These are phyloP conservation scores for Deilephila elpenor DNA, from an alignment of 2,888 invertebrate species.

Conservation along the genomic window DNA sequence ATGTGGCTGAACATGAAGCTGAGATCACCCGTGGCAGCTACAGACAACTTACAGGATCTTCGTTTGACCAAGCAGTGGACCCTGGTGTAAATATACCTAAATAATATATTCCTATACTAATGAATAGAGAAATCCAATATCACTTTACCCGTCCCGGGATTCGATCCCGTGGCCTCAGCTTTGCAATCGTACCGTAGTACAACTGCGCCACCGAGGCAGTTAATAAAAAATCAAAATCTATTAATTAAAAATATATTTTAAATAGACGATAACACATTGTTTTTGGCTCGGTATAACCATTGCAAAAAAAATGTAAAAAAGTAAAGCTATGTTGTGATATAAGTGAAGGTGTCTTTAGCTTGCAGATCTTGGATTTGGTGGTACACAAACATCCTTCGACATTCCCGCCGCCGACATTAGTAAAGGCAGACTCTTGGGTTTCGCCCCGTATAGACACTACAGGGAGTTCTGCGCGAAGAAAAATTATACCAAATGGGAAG, in stretches of 20 bases:
- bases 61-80: constrained; percentile 62
- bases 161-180: too few relatives aligned
- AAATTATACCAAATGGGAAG: constrained; percentile 79
- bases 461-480: constrained; percentile 91
- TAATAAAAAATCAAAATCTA: too few relatives aligned
- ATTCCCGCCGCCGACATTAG: constrained; percentile 57
- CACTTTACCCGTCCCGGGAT: too few relatives aligned
- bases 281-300: too few relatives aligned
- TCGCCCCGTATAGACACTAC: constrained; percentile 94
- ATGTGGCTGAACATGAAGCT: constrained; percentile 55
- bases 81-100: constrained; percentile 57
- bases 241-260: too few relatives aligned
- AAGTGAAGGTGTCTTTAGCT: constrained; percentile 46
- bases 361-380: constrained; percentile 54
- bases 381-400: constrained; percentile 54
- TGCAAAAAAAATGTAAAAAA: too few relatives aligned
- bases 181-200: too few relatives aligned
- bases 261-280: background rate
- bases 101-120: too few relatives aligned
- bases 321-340: background rate
- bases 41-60: constrained; percentile 59
- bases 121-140: too few relatives aligned
- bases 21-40: constrained; percentile 66
- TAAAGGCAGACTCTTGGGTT: constrained; percentile 89
- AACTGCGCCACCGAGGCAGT: too few relatives aligned